These are phyloP conservation scores for Troides oblongomaculatus DNA, from an alignment of 2,888 invertebrate species.

Conservation along the genomic window DNA sequence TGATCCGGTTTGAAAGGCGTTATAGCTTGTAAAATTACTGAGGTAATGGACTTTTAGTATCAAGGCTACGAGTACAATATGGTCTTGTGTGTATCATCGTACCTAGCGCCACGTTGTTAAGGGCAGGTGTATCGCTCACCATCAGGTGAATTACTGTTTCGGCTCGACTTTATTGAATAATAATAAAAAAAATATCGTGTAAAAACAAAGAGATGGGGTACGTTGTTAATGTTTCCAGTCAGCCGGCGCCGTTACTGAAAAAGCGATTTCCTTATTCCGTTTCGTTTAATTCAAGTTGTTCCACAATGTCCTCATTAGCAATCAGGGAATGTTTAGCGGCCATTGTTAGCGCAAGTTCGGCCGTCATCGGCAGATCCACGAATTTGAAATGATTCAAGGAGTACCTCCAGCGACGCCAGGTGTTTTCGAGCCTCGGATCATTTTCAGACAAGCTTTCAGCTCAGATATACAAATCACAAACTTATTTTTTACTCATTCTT, in stretches of 20 bases:
- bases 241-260: constrained; percentile 10
- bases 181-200: neutral
- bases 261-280: constrained; percentile 52
- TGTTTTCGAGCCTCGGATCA: constrained; percentile 46
- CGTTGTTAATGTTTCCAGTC: constrained; percentile 9
- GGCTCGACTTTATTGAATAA: too few relatives aligned
- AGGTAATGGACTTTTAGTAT: too few relatives aligned
- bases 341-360: constrained; percentile 67
- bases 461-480: constrained; percentile 23
- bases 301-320: constrained; percentile 75
- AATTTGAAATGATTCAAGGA: constrained; percentile 70
- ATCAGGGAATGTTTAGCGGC: constrained; percentile 68
- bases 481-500: neutral
- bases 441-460: constrained; percentile 29
- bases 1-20: too few relatives aligned
- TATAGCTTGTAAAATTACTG: too few relatives aligned
- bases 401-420: constrained; percentile 56
- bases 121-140: too few relatives aligned
- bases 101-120: too few relatives aligned
- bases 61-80: too few relatives aligned
- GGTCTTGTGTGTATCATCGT: too few relatives aligned
- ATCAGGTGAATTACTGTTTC: too few relatives aligned
- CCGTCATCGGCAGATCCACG: constrained; percentile 63
- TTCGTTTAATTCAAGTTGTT: constrained; percentile 63
- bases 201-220: neutral